Evolutionary conservation across 2,797 vertebrate species (phyloP).

Genomic region (Sebastes aleutianus): DNA sequence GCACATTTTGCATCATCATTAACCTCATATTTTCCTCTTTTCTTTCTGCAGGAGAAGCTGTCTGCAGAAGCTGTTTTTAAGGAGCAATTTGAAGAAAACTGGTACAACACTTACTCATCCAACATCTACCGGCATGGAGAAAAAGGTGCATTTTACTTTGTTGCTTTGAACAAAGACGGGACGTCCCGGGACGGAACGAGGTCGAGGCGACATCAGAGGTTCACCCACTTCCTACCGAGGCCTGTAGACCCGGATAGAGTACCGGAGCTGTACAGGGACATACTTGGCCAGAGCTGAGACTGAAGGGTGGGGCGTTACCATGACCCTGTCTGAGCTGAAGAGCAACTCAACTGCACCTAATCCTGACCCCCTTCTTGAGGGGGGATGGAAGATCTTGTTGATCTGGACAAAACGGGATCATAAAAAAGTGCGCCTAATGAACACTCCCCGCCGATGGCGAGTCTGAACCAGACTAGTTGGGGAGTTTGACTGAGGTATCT

Average conservation of each 20-base stretch:
- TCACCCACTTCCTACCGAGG: slow-evolving; percentile 98
- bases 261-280: slow-evolving; percentile 97
- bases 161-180: slow-evolving; percentile 98
- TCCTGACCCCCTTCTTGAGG: background rate
- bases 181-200: slow-evolving; percentile 92
- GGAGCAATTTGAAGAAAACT: slow-evolving; percentile 99
- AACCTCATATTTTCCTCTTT: slow-evolving; percentile 22
- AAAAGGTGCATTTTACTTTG: slow-evolving; percentile 93
- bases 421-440: slow-evolving; percentile 37
- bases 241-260: slow-evolving; percentile 97
- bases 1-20: slow-evolving; percentile 21
- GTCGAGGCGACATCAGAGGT: slow-evolving; percentile 96
- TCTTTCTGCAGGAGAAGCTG: slow-evolving; percentile 89
- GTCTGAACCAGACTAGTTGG: slow-evolving; percentile 14
- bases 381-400: slow-evolving; percentile 35
- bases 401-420: slow-evolving; percentile 42
- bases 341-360: slow-evolving; percentile 32
- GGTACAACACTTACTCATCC: slow-evolving; percentile 99
- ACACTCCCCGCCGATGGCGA: slow-evolving; percentile 28
- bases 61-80: slow-evolving; percentile 95
- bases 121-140: slow-evolving; percentile 96
- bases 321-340: slow-evolving; percentile 29
- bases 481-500: slow-evolving; percentile 42
- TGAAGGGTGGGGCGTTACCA: background rate
- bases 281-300: slow-evolving; percentile 95